Evolutionary conservation across 2,888 invertebrate species (phyloP), one percentile per base, ranked within the genome.

Genomic region (Tachina lurida): DNA sequence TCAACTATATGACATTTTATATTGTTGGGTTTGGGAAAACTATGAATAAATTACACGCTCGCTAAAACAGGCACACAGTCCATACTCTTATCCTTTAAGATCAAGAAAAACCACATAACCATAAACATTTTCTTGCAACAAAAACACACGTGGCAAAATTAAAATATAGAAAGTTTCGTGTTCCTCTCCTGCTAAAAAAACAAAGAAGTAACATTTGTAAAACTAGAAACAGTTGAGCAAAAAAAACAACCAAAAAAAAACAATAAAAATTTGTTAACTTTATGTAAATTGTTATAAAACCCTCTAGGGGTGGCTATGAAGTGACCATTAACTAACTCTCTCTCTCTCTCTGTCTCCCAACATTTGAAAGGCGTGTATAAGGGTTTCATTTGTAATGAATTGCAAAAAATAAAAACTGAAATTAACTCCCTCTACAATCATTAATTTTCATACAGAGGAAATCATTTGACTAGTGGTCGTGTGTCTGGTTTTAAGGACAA

Each of bases 21-120:
- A 63, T 62, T 45, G 31, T 76, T 62, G 19, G 12, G n/a, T 45
- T 47, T 41, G 58, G 73, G 65, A 70, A 76, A 85, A 76, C 84
- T 62, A 86, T 86, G 87, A 84, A 88, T 87, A 86, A 88, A 86
- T 88, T 88, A 84, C 76, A 85, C 79, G 88, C 87, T 68, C 31
- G 56, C 22, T 63, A 56, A 47, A 71, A 65, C 63, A 73, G 65
- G 56, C 56, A 68, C 54, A 49, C 3, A 60, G 54, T 41, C 15
- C 54, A 19, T 39, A 9, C 19, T 62, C 47, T 63, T 52, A 68
- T 81, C 52, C 74, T 58, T 47, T 9, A 45, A 77, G 76, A 76
- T 77, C 65, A 52, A 68, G 62, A 52, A 76, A 84, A 84, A 73
- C 80, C 71, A 80, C 58, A 73, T 19, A 80, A 76, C 60, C 84